phyloP scores from a whole-genome alignment of 2,888 invertebrate genomes.

The Labia minor region DNA sequence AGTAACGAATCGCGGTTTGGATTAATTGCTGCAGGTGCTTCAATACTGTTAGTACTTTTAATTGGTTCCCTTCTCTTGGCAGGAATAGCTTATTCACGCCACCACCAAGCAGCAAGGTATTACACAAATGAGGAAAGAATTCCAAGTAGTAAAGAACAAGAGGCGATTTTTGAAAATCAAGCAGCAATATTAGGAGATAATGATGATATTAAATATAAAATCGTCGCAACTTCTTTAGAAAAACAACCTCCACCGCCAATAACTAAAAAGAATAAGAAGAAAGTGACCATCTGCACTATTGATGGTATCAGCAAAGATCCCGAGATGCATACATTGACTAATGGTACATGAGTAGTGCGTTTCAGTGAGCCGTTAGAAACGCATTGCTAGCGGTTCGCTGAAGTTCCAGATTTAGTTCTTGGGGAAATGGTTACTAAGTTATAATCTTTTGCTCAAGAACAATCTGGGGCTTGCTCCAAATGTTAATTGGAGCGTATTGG shows the following conservation, averaged over 20 bases:
- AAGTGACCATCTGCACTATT: conserved; percentile 29
- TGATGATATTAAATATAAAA: conserved; percentile 38
- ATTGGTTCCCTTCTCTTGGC: conserved; percentile 32
- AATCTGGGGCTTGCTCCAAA: not conserved
- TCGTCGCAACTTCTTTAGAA: conserved; percentile 21
- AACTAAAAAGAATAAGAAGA: conserved; percentile 22
- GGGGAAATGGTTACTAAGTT: conserved; percentile 1
- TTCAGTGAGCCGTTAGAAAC: conserved; percentile 25
- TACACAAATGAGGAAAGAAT: conserved; percentile 68
- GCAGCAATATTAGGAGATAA: conserved; percentile 38
- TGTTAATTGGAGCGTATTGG: not conserved
- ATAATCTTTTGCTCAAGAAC: not conserved
- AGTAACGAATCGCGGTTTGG: conserved; percentile 46
- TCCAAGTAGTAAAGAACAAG: conserved; percentile 32
- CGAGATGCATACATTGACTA: conserved; percentile 29
- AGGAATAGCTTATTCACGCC: conserved; percentile 54
- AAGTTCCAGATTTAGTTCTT: not conserved
- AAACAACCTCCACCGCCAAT: conserved; percentile 20
- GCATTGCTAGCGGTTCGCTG: conserved; percentile 23
- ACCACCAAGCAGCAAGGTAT: conserved; percentile 56
- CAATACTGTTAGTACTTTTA: conserved; percentile 43
- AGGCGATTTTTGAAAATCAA: conserved; percentile 38
- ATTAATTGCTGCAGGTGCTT: conserved; percentile 44
- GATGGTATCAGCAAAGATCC: conserved; percentile 31
- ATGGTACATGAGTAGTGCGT: conserved; percentile 29